These are phyloP conservation scores for Dasyurus viverrinus DNA, from an alignment of 2,113 vertebrate genomes.

Conservation along the genomic window DNA sequence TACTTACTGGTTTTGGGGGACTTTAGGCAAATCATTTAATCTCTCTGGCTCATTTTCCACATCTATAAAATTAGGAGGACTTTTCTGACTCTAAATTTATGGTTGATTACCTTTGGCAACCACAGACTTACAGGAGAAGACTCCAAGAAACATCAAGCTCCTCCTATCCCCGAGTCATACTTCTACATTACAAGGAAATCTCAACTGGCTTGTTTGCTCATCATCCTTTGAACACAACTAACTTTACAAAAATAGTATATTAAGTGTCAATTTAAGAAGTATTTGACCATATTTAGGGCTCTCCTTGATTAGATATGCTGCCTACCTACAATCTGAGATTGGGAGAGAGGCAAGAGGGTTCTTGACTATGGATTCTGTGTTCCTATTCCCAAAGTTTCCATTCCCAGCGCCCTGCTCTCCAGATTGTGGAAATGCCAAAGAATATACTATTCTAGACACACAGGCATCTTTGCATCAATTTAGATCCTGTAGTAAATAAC, in stretches of 20 bases:
- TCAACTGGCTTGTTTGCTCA: background rate
- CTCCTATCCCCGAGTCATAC: background rate
- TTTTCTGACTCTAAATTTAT: too few species aligned
- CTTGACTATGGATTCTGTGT: background rate
- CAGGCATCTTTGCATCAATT: background rate
- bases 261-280: background rate
- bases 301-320: background rate
- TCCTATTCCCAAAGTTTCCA: background rate
- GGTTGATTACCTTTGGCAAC: too few species aligned
- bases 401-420: background rate
- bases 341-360: background rate
- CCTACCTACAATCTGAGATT: background rate
- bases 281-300: background rate
- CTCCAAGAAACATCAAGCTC: background rate
- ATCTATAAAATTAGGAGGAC: too few species aligned
- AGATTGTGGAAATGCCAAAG: background rate
- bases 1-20: background rate
- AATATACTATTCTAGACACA: background rate
- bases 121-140: background rate
- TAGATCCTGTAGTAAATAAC: background rate
- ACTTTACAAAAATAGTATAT: background rate
- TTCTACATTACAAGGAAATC: background rate
- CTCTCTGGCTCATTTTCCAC: background rate
- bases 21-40: background rate
- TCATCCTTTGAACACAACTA: background rate